Percentiles rank a stretch among this genome's conserved stretches.
Evolutionary conservation across 2,888 invertebrate genomes (phyloP).

Genomic region (Polyommatus icarus): DNA sequence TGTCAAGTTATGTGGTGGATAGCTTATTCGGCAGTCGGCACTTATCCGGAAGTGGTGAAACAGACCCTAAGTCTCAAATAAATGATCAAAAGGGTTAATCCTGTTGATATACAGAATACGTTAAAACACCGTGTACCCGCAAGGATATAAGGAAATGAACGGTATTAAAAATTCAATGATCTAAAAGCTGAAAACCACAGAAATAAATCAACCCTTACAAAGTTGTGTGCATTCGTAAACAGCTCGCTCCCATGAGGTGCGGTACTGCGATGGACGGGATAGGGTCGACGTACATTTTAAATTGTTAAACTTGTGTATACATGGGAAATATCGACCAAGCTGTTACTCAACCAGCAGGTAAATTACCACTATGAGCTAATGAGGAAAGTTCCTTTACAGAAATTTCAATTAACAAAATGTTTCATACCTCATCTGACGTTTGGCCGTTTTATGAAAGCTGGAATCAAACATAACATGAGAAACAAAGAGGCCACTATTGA

Average conservation of each 20-base stretch:
- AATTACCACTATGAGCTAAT: not conserved
- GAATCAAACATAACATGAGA: too few species aligned
- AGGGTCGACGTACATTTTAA: not conserved
- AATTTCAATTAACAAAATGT: too few species aligned
- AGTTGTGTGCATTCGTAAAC: constrained; percentile 21
- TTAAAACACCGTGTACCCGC: not conserved
- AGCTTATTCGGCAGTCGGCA: too few species aligned
- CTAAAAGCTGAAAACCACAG: constrained; percentile 2
- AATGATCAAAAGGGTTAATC: not conserved
- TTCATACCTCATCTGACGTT: too few species aligned
- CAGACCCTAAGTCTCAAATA: too few species aligned
- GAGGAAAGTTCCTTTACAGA: too few species aligned
- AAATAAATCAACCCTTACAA: constrained; percentile 22
- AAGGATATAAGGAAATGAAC: not conserved
- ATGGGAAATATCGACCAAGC: not conserved
- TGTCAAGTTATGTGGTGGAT: too few species aligned
- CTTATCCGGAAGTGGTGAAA: too few species aligned
- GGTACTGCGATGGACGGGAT: not conserved
- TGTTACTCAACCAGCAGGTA: not conserved
- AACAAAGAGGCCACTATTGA: too few species aligned
- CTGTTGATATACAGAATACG: not conserved
- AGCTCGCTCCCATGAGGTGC: constrained; percentile 2
- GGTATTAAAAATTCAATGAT: constrained; percentile 16
- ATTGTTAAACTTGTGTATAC: not conserved
- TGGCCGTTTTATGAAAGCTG: too few species aligned